Evolutionary conservation across 1,140 invertebrate genomes (phyloP), one percentile per base, ranked within the genome.

Genomic region (Odontomachus brunneus): DNA sequence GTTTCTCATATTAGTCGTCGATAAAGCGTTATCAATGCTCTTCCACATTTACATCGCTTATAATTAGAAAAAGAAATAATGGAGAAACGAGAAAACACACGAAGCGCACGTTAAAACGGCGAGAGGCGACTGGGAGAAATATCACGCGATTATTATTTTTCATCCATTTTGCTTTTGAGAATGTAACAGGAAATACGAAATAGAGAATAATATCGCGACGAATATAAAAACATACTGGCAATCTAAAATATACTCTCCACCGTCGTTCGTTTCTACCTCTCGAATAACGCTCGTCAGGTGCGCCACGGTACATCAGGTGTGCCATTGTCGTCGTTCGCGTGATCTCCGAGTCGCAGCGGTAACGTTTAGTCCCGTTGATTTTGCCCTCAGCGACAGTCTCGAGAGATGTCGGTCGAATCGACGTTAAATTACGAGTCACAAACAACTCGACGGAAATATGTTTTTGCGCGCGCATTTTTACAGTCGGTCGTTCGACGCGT

Each of bases 341-440:
- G 29, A 48, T 73, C 2, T 60, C 59, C 22, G 15, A 73, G 19
- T 44, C 2, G 9, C 19, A 59, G 38, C 17, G 11, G 17, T 60
- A n/a, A 73, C 22, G 4, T 11, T 59, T n/a, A 71, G 49, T 71
- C 22, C 22, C 57, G 33, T 57, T 73, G 33, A 59, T 59, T 38
- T 44, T 38, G 7, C 33, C 3, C 14, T 72, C 29, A 17, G 17
- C 29, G 49, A 72, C 17, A 72, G 69, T 55, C 53, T 72, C 19
- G 22, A 12, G 3, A 17, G 15, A 38, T 22, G 53, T 55, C n/a
- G 53, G n/a, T 55, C 53, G 19, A 73, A 22, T 73, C 19, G 53
- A 73, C 2, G 22, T 60, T 73, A 60, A 73, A 73, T 73, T 60
- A 73, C 33, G 9, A 44, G 15, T 73, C 15, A 72, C 53, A 48